Conservation (phyloP, 2,888 invertebrate species). For the Netelia melanura region DNA sequence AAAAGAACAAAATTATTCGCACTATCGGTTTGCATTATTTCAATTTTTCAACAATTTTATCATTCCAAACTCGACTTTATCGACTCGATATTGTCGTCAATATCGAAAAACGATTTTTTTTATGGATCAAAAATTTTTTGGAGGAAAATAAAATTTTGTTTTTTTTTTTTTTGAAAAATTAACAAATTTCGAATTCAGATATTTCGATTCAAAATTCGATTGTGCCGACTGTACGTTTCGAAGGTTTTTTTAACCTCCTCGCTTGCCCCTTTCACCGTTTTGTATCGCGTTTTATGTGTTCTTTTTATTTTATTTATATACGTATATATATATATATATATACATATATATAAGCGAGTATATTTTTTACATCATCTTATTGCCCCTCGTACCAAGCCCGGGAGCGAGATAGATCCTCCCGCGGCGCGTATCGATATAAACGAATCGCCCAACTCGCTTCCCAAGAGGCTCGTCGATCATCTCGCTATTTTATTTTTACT, state of each 20-base stretch:
- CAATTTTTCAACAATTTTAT: not conserved
- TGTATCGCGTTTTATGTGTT: slow-evolving; percentile 66
- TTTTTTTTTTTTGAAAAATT: not conserved
- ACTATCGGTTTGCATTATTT: not conserved
- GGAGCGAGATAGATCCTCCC: slow-evolving; percentile 78
- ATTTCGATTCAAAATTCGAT: not conserved
- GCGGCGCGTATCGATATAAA: slow-evolving; percentile 74
- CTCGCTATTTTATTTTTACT: slow-evolving; percentile 1
- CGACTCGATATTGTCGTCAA: too few relatives aligned
- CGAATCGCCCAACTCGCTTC: slow-evolving; percentile 58
- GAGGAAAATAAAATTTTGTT: not conserved
- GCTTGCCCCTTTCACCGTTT: slow-evolving; percentile 72
- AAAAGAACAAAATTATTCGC: slow-evolving; percentile 4
- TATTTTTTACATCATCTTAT: slow-evolving; percentile 70
- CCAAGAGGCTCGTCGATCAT: slow-evolving; percentile 50
- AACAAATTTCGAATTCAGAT: not conserved
- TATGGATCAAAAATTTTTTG: too few relatives aligned
- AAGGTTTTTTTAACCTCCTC: slow-evolving; percentile 43
- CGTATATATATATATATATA: too few relatives aligned
- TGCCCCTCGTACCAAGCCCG: slow-evolving; percentile 76
- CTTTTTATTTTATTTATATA: slow-evolving; percentile 17
- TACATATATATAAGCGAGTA: slow-evolving; percentile 32
- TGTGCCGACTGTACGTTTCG: slow-evolving; percentile 26
- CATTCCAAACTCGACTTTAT: not conserved
- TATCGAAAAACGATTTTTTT: not conserved